phyloP scores from a whole-genome alignment of 2,113 vertebrate species.

The Podarcis cretensis region DNA sequence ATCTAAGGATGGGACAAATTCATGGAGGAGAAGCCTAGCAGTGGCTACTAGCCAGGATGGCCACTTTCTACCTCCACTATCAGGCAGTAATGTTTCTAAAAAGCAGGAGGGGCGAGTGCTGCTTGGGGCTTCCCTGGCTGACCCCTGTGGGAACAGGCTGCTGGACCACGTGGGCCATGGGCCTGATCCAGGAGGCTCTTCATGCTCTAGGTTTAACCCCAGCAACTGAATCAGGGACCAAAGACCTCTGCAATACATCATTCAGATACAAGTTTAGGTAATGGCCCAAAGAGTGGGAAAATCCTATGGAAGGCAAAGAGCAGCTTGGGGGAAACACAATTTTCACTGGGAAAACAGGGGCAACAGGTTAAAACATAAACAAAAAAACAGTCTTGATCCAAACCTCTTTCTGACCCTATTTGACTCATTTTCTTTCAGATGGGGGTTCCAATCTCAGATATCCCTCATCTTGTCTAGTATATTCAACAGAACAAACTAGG shows the following conservation, averaged over 20 bases:
- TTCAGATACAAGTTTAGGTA: neutral
- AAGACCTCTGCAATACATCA: neutral
- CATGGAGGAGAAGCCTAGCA: too few species aligned
- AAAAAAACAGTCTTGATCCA: neutral
- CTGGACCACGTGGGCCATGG: too few species aligned
- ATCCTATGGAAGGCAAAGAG: too few species aligned
- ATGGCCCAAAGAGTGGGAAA: neutral
- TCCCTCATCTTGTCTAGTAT: neutral
- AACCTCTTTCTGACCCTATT: neutral
- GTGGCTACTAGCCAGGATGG: too few species aligned
- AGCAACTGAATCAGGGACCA: neutral
- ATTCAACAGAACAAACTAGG: neutral
- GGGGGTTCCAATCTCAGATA: neutral
- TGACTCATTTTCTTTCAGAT: neutral
- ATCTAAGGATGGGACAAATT: too few species aligned
- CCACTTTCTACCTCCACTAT: too few species aligned
- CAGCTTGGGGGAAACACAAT: too few species aligned
- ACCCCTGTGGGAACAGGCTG: too few species aligned
- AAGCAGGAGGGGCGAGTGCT: too few species aligned
- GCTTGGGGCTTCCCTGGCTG: too few species aligned
- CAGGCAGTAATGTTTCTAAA: too few species aligned
- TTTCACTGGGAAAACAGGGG: neutral
- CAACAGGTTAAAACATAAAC: neutral
- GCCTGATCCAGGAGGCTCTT: too few species aligned
- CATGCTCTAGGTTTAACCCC: neutral